phyloP scores from a whole-genome alignment of 2,888 invertebrate genomes.

The Sphinx pinastri region DNA sequence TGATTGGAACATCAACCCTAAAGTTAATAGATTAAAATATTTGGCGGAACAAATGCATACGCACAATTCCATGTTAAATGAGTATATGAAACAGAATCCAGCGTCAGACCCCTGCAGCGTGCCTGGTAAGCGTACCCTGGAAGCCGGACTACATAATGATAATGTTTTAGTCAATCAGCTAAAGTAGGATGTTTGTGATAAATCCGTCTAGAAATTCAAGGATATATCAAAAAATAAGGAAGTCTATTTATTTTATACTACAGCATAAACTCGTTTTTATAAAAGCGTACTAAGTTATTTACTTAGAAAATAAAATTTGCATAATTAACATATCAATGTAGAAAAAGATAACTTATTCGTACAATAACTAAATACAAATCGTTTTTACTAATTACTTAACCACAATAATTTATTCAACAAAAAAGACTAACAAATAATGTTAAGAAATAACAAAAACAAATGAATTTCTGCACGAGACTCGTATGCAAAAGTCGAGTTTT shows the following conservation, averaged over 20 bases:
- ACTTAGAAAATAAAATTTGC: background rate
- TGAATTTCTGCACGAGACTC: background rate
- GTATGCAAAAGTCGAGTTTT: background rate
- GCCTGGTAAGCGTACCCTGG: constrained; percentile 62
- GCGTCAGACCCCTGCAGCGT: constrained; percentile 51
- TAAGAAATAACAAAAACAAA: background rate
- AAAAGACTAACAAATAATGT: too few species aligned
- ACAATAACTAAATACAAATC: too few species aligned
- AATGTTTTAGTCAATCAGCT: constrained; percentile 2
- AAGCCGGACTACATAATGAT: constrained; percentile 49
- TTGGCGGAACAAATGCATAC: constrained; percentile 25
- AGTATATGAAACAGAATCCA: constrained; percentile 16
- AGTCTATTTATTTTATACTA: background rate
- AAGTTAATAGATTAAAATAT: constrained; percentile 15
- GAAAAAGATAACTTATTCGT: too few species aligned
- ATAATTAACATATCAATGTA: too few species aligned
- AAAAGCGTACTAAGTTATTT: background rate
- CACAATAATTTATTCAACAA: too few species aligned
- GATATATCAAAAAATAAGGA: background rate
- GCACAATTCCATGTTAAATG: background rate
- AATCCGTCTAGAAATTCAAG: constrained; percentile 1
- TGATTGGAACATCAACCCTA: too few species aligned
- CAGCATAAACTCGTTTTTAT: background rate
- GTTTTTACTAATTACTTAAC: too few species aligned
- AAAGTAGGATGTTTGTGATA: constrained; percentile 2